Evolutionary conservation across 2,797 vertebrate genomes (phyloP).

Genomic region (Taeniopygia guttata): DNA sequence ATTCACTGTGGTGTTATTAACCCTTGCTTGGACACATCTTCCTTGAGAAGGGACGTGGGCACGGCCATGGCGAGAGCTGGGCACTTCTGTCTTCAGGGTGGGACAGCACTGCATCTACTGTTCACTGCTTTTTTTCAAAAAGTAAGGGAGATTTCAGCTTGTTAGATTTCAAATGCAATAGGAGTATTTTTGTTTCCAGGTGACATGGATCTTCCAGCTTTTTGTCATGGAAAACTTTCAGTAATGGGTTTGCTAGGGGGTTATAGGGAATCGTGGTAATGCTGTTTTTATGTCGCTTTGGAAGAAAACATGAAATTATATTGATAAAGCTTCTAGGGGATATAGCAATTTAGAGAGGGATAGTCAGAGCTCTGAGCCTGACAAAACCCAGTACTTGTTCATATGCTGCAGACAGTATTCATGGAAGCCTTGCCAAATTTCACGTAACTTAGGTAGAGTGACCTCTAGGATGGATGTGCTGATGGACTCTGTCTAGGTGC

Average conservation of each 20-base stretch:
- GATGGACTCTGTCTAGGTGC: background rate
- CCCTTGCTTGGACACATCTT: background rate
- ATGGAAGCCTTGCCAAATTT: background rate
- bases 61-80: background rate
- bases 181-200: background rate
- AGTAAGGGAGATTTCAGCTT: background rate
- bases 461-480: background rate
- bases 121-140: background rate
- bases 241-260: background rate
- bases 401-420: background rate
- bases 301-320: background rate
- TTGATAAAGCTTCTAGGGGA: background rate
- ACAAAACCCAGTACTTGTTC: background rate
- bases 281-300: background rate
- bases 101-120: background rate
- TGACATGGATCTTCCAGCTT: background rate
- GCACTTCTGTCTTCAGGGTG: background rate
- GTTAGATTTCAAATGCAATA: background rate
- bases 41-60: rapidly evolving
- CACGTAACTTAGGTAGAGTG: background rate
- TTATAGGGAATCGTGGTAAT: background rate
- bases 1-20: background rate
- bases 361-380: background rate
- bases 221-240: background rate
- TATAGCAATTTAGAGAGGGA: background rate